Evolutionary conservation across 2,113 vertebrate genomes (phyloP).

Genomic region (Lasiurus cinereus): DNA sequence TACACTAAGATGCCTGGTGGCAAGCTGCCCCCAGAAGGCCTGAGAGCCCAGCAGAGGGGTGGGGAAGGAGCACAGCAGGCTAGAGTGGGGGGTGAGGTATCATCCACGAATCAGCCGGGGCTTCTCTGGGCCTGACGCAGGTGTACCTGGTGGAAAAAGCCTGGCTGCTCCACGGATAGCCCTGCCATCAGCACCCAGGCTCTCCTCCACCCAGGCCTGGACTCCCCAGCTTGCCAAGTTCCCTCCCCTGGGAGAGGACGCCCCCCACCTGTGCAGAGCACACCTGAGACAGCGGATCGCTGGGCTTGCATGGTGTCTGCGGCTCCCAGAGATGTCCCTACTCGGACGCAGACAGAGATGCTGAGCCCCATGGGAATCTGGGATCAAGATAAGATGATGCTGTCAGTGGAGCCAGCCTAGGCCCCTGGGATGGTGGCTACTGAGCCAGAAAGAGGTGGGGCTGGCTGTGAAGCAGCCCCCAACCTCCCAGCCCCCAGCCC

Average conservation of each 20-base stretch:
- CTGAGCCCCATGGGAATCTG: conserved; percentile 91
- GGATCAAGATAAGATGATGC: background rate
- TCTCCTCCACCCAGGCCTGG: background rate
- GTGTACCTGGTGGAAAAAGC: background rate
- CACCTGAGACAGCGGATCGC: conserved; percentile 85
- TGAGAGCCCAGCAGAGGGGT: background rate
- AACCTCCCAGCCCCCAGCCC: too few species aligned
- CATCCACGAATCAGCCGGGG: background rate
- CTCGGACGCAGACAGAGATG: conserved; percentile 88
- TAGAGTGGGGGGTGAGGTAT: background rate
- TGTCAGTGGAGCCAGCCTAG: background rate
- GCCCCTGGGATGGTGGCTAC: too few species aligned
- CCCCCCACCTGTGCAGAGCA: conserved; percentile 89
- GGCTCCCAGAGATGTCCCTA: conserved; percentile 93
- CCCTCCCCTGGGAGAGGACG: background rate
- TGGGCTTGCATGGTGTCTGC: conserved; percentile 86
- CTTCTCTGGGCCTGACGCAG: background rate
- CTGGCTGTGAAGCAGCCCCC: background rate
- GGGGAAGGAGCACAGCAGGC: background rate
- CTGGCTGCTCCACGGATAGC: background rate
- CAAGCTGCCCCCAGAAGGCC: background rate
- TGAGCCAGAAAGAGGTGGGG: background rate
- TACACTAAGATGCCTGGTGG: background rate
- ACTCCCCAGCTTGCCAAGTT: background rate
- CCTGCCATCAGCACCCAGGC: background rate